Evolutionary conservation across 2,797 vertebrate genomes (phyloP).

Genomic region (Chaenodraco wilsoni): DNA sequence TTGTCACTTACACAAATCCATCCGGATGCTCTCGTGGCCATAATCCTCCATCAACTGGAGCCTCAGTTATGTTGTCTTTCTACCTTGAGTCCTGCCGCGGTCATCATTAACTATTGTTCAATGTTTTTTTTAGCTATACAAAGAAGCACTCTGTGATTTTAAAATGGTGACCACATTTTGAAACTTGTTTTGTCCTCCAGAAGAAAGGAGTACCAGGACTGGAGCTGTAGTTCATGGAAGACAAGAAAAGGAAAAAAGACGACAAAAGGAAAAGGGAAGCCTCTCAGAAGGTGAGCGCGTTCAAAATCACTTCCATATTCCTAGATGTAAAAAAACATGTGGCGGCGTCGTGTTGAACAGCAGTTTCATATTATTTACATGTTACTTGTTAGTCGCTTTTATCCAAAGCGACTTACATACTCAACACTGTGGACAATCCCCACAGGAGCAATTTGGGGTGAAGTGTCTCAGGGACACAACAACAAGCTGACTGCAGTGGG

Average conservation of each 20-base stretch:
- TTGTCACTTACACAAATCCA: slow-evolving; percentile 22
- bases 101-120: background rate
- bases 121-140: background rate
- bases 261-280: slow-evolving; percentile 99
- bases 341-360: background rate
- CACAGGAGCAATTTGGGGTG: too few species aligned
- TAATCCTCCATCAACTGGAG: background rate
- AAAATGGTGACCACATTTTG: slow-evolving; percentile 11
- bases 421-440: too few species aligned
- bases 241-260: slow-evolving; percentile 99
- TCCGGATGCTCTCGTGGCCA: slow-evolving; percentile 18
- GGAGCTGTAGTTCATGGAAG: slow-evolving; percentile 99
- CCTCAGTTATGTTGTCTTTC: background rate
- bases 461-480: too few species aligned
- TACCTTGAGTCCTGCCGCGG: background rate
- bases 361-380: background rate
- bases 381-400: too few species aligned
- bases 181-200: slow-evolving; percentile 25
- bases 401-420: too few species aligned
- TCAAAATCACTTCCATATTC: slow-evolving; percentile 3
- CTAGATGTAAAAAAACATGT: background rate
- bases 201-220: slow-evolving; percentile 95
- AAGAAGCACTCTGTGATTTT: background rate
- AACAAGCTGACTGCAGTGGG: too few species aligned
- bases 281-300: slow-evolving; percentile 93